Evolutionary conservation across 2,113 vertebrate species (phyloP), one percentile per base, ranked within the genome.

Genomic region (Donacobius atricapilla): DNA sequence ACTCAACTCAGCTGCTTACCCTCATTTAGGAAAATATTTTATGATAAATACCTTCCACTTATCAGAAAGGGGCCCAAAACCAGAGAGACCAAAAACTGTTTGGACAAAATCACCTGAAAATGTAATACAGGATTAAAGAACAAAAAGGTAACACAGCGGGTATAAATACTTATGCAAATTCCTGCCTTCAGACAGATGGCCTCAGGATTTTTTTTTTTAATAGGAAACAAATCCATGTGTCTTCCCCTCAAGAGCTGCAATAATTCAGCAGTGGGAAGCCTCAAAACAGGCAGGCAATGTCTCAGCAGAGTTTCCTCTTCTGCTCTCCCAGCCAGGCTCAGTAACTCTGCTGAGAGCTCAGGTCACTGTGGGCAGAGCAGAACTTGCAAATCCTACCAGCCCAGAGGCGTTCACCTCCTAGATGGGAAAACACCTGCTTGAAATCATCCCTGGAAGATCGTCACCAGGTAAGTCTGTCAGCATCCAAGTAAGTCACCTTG

Each of bases 191-290:
- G 14, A 24, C 3, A 87, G 51, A 50, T n/a, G 8, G 40, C 25
- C 28, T 48, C 10, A 25, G 3, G 6, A 12, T 33, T 70, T 60
- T 42, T 47, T 47, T 47, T 45, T 45, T 45, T 45, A 0, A 58
- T 35, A 64, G 12, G 6, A 87, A 90, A 68, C 17, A 93, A 81
- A 58, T 35, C 35, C 22, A 69, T 13, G 2, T 22, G 30, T n/a
- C 13, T 82, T 7, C 13, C 33, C 8, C 3, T 13, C 42, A 76
- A n/a, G 2, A 64, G 31, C 0, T 31, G 18, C 24, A 56, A 2
- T 6, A 75, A 15, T 45, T 89, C 68, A 70, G 16, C 10, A 70
- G 9, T 5, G 4, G 31, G 30, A 89, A 90, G 50, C 45, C 54
- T 75, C n/a, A 30, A 24, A 71, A 44, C 1, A 18, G 17, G 19